phyloP scores from a whole-genome alignment of 2,113 vertebrate species.

The Mionectes macconnelli region DNA sequence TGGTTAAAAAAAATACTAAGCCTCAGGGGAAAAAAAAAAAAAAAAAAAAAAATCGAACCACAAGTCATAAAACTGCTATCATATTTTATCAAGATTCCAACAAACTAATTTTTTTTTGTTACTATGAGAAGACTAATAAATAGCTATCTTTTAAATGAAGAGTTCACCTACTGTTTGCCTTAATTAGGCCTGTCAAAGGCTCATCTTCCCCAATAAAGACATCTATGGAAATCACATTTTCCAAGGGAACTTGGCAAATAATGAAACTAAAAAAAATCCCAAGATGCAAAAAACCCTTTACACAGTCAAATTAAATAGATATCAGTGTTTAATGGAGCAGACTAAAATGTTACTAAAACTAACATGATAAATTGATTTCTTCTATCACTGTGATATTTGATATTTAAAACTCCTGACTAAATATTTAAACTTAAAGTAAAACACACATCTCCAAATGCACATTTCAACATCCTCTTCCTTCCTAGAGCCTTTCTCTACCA shows the following conservation, averaged over 20 bases:
- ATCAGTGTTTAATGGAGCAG: neutral
- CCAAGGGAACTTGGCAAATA: neutral
- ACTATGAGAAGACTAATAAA: neutral
- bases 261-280: neutral
- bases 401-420: neutral
- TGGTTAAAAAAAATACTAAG: neutral
- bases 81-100: neutral
- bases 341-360: neutral
- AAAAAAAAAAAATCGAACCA: neutral
- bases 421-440: neutral
- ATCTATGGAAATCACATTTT: neutral
- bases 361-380: neutral
- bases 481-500: neutral
- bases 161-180: neutral
- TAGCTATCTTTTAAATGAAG: neutral
- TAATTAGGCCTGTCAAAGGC: neutral
- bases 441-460: neutral
- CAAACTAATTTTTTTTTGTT: neutral
- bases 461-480: neutral
- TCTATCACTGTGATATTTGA: neutral
- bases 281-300: neutral
- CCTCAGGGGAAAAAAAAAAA: neutral
- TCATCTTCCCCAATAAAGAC: neutral
- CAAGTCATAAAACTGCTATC: rapidly evolving
- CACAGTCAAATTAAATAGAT: neutral